phyloP scores from a whole-genome alignment of 2,113 vertebrate species.

The Orientallactaga bullata region DNA sequence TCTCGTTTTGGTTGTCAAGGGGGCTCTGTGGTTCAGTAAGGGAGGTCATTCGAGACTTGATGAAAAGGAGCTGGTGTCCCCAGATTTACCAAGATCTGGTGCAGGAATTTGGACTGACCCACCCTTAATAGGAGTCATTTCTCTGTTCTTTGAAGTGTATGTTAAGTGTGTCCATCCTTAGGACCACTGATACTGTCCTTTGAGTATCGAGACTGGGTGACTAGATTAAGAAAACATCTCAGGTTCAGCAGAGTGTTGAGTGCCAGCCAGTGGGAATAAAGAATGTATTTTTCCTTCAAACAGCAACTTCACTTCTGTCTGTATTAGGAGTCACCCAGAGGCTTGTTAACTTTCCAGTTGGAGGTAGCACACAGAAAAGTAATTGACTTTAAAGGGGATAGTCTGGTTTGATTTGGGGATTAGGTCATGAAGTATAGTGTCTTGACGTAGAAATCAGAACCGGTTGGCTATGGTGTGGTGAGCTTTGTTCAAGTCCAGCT shows the following conservation, averaged over 20 bases:
- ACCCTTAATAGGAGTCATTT: background rate
- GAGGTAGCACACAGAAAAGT: constrained; percentile 34
- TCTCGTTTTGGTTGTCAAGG: background rate
- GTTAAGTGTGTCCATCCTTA: background rate
- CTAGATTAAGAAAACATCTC: constrained; percentile 10
- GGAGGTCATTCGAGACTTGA: background rate
- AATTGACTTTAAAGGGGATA: background rate
- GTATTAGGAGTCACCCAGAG: background rate
- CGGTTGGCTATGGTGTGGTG: background rate
- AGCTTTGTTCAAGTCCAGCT: background rate
- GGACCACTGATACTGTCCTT: background rate
- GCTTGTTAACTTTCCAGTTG: background rate
- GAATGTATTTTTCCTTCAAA: constrained; percentile 22
- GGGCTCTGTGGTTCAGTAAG: background rate
- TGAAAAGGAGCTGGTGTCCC: background rate
- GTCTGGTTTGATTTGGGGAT: background rate
- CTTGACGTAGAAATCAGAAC: constrained; percentile 11
- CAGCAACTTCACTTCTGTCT: background rate
- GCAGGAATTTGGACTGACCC: background rate
- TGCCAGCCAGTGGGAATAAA: constrained; percentile 10
- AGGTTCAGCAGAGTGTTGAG: background rate
- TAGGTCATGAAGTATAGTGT: background rate
- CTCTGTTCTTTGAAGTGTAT: constrained; percentile 36
- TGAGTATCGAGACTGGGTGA: background rate
- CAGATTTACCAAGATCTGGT: background rate